These are phyloP conservation scores for Progne subis DNA, from an alignment of 2,113 vertebrate species.

Conservation along the genomic window DNA sequence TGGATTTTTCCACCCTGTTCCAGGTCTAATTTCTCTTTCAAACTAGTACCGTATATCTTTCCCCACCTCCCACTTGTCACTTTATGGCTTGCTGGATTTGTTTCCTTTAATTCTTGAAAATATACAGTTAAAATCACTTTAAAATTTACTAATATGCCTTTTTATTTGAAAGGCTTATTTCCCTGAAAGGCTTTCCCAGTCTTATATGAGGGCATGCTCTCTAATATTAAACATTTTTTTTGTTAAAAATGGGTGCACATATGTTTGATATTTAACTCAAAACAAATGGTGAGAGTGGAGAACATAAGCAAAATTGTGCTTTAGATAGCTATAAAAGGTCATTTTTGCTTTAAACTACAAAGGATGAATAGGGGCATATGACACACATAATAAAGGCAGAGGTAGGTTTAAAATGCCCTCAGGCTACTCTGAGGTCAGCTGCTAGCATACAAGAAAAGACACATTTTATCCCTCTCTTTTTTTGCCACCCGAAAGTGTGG, in stretches of 20 bases:
- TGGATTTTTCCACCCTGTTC: constrained; percentile 50
- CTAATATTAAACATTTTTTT: constrained; percentile 75
- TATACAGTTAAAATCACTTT: constrained; percentile 75
- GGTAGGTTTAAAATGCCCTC: constrained; percentile 14
- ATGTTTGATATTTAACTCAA: constrained; percentile 81
- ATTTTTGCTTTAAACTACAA: constrained; percentile 68
- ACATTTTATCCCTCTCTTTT: background rate
- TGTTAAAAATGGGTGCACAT: constrained; percentile 66
- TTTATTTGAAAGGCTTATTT: constrained; percentile 78
- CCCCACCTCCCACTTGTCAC: constrained; percentile 65
- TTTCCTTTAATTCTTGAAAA: constrained; percentile 73
- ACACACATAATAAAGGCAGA: constrained; percentile 32
- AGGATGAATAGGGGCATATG: constrained; percentile 48
- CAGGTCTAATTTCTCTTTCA: constrained; percentile 73
- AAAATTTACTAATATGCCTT: constrained; percentile 71
- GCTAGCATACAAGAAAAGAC: constrained; percentile 29
- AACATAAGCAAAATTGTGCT: constrained; percentile 67
- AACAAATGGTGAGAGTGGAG: constrained; percentile 72
- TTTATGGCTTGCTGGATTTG: constrained; percentile 76
- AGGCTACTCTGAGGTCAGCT: constrained; percentile 23
- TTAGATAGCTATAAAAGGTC: constrained; percentile 69
- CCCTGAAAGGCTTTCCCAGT: constrained; percentile 71
- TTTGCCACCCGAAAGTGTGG: background rate
- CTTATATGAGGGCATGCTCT: constrained; percentile 74
- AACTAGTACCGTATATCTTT: constrained; percentile 66